phyloP scores from a whole-genome alignment of 2,797 vertebrate genomes.

The Luscinia megarhynchos region DNA sequence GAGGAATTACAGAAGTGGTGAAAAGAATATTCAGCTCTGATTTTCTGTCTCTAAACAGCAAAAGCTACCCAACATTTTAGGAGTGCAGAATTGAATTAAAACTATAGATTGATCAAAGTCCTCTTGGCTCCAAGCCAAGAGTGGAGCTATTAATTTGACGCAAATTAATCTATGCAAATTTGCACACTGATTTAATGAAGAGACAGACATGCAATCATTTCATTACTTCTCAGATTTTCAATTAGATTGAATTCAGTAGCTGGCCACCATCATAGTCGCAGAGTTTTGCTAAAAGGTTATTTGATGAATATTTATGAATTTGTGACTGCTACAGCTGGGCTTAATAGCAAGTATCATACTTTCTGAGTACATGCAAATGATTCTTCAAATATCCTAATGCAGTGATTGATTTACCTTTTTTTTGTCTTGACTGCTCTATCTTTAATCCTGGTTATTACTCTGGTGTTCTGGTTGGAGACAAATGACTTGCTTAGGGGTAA shows the following conservation, averaged over 20 bases:
- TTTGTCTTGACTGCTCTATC: slow-evolving; percentile 68
- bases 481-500: slow-evolving; percentile 59
- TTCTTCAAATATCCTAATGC: slow-evolving; percentile 62
- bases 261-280: slow-evolving; percentile 29
- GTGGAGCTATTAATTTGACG: slow-evolving; percentile 52
- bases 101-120: slow-evolving; percentile 54
- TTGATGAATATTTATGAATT: slow-evolving; percentile 74
- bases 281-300: slow-evolving; percentile 72
- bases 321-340: slow-evolving; percentile 22
- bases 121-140: slow-evolving; percentile 53
- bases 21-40: slow-evolving; percentile 11
- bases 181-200: slow-evolving; percentile 70
- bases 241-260: slow-evolving; percentile 66
- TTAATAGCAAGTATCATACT: slow-evolving; percentile 56
- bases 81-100: slow-evolving; percentile 35
- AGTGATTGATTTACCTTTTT: slow-evolving; percentile 71
- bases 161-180: slow-evolving; percentile 74
- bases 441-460: slow-evolving; percentile 62
- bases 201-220: slow-evolving; percentile 65
- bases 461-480: slow-evolving; percentile 24
- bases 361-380: slow-evolving; percentile 63
- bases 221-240: slow-evolving; percentile 71
- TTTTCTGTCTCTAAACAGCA: not conserved
- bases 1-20: not conserved
- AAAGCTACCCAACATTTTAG: not conserved